Percentiles rank a stretch among this genome's conserved stretches.
phyloP scores from a whole-genome alignment of 2,797 vertebrate species.

The Euthynnus affinis region DNA sequence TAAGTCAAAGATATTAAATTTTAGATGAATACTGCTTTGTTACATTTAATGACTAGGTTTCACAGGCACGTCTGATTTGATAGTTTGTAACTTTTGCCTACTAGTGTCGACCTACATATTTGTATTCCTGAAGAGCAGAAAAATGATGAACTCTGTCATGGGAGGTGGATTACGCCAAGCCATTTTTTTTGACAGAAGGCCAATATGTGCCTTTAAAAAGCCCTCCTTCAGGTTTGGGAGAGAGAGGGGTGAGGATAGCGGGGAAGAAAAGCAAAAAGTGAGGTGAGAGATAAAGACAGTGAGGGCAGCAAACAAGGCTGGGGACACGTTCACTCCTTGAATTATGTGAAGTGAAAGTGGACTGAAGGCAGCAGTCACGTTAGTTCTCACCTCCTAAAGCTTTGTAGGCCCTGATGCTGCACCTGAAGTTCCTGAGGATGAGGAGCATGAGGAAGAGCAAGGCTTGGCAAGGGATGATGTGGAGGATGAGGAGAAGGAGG shows the following conservation, averaged over 20 bases:
- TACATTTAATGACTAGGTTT: no score
- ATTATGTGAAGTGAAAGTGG: conserved; percentile 33
- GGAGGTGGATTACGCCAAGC: no score
- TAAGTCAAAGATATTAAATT: no score
- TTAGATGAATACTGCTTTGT: no score
- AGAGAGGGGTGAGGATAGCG: conserved; percentile 8
- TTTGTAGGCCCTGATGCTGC: conserved; percentile 67
- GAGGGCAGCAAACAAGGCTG: conserved; percentile 43
- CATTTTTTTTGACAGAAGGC: not conserved
- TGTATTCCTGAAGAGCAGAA: no score
- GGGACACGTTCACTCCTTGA: conserved; percentile 2
- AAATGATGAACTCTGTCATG: no score
- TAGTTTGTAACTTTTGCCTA: no score
- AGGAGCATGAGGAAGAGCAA: conserved; percentile 74
- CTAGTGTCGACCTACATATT: no score
- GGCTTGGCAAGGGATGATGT: conserved; percentile 71
- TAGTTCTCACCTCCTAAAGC: conserved; percentile 75
- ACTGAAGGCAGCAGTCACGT: conserved; percentile 41
- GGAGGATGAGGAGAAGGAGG: conserved; percentile 69
- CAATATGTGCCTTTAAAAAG: not conserved
- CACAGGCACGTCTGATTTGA: no score
- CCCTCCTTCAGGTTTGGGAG: not conserved
- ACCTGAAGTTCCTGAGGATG: conserved; percentile 69
- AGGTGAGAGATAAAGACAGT: conserved; percentile 9
- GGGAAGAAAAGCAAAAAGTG: conserved; percentile 18